Base-by-base conservation (phyloP, 2,888 invertebrate genomes). In the Leptura quadrifasciata region DNA sequence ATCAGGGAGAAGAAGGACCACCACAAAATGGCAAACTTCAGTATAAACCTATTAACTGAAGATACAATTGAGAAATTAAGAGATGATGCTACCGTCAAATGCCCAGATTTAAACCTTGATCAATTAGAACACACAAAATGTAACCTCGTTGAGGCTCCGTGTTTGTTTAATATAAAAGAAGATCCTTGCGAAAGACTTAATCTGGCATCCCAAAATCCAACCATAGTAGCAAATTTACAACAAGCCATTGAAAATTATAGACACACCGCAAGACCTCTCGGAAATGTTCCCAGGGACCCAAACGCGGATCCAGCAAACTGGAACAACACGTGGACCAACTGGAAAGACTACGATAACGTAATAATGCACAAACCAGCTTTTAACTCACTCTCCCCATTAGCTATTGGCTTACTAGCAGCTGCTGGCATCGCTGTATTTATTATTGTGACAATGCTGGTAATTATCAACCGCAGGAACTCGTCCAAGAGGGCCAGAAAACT, bases 271-370 rank as follows among this genome's bases (percentile, higher is more conserved):
- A 70, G 90, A 17, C 85, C 88, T 0, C 88, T 91, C 0, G 88
- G 88, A 72, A 92, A 92, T 75, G 80, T 89, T 0, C 88, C 90
- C 0, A 82, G 86, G 0, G 91, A 91, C 79, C 87, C 88, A 0
- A 87, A 87, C 1, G 90, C 91, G 0, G 89, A 93, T 87, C 93
- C 93, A 0, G 81, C 82, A 0, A 81, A 88, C 6, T 92, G 91
- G 89, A 90, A 91, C 69, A 89, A 90, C 68, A 90, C 91, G 0
- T 93, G 93, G 93, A 89, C 89, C 0, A 90, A 89, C 80, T 93
- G 93, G 93, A 86, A 88, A 81, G 92, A 93, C 81, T 91, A 91
- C 90, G 88, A 89, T 77, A 90, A 91, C 69, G 83, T 86, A 5
- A 68, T 79, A 4, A 84, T 79, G 67, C 73, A 83, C 65, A 86